Evolutionary conservation across 2,888 invertebrate species (phyloP).

Genomic region (Sminthurinus aureus): DNA sequence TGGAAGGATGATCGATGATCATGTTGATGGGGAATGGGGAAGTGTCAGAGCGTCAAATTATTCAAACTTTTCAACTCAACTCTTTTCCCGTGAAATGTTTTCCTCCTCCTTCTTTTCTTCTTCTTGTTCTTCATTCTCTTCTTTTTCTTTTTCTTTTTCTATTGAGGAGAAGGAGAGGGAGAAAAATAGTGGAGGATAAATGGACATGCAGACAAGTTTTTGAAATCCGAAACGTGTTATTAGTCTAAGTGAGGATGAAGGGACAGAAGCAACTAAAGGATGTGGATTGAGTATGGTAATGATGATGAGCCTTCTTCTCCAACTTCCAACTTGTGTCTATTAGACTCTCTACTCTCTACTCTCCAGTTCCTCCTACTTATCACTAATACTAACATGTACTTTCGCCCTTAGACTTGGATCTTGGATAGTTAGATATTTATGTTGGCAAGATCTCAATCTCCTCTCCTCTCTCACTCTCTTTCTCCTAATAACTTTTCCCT

Average conservation of each 20-base stretch:
- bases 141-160: too few species aligned
- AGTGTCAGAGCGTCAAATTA: slow-evolving; percentile 52
- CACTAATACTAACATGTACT: too few species aligned
- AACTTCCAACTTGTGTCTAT: slow-evolving; percentile 11
- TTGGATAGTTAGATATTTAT: neutral
- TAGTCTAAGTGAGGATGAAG: slow-evolving; percentile 23
- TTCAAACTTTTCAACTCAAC: slow-evolving; percentile 43
- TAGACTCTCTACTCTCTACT: neutral
- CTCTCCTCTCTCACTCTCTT: too few species aligned
- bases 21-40: slow-evolving; percentile 29
- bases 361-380: too few species aligned
- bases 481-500: slow-evolving; percentile 47
- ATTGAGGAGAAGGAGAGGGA: neutral
- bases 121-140: too few species aligned
- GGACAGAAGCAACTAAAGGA: too few species aligned
- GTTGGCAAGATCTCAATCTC: slow-evolving; percentile 41
- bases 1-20: too few species aligned
- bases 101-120: too few species aligned
- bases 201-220: slow-evolving; percentile 17
- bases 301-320: slow-evolving; percentile 38
- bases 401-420: too few species aligned
- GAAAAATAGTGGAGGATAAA: slow-evolving; percentile 23
- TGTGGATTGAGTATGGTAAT: neutral
- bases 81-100: slow-evolving; percentile 29
- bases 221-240: slow-evolving; percentile 5